Base-by-base conservation (phyloP, 2,888 invertebrate species). In the Colostygia pectinataria region DNA sequence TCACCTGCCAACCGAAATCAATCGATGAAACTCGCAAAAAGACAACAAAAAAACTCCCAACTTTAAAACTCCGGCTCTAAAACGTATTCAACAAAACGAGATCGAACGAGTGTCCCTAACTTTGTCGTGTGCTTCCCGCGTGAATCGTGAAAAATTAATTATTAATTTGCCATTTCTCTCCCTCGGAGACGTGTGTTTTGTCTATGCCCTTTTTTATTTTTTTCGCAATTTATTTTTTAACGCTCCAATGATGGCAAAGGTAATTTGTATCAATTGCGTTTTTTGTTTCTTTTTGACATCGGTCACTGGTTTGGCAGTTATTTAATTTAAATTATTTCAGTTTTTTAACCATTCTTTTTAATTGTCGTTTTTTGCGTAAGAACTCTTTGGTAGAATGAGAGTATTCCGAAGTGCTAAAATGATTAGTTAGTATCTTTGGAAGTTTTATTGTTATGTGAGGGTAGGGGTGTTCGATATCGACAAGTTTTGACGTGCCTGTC, bases 131-230 rank as follows among this genome's bases (percentile, higher is more conserved):
- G 74, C 67, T 76, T 71, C 68, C 75, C 78, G 79, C 76, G 81
- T 68, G 78, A 77, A 86, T 52, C 76, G 82, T 71, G 77, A 77
- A 85, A 50, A 89, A 88, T 86, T 86, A 86, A 88, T 85, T 76
- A 86, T 85, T 87, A 87, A 86, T 86, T 84, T 85, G 73, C 80
- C 81, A 79, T 77, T 74, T 74, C 77, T 70, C 68, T 76, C 75
- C 76, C 76, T 68, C 63, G 68, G 65, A 70, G 77, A 72, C 69
- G 72, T 74, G 75, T 75, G 68, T 65, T 66, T 69, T 74, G 74
- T 76, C 80, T 77, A 71, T 74, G 70, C 59, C 24, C 61, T 70
- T 75, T 74, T 76, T 72, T 72, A 66, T 67, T 56, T 59, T 59
- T 59, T 60, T 60, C 48, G 52, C 53, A 71, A 73, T 74, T 75